Base-by-base conservation (phyloP, 1,140 invertebrate genomes). In the Dufourea novaeangliae region DNA sequence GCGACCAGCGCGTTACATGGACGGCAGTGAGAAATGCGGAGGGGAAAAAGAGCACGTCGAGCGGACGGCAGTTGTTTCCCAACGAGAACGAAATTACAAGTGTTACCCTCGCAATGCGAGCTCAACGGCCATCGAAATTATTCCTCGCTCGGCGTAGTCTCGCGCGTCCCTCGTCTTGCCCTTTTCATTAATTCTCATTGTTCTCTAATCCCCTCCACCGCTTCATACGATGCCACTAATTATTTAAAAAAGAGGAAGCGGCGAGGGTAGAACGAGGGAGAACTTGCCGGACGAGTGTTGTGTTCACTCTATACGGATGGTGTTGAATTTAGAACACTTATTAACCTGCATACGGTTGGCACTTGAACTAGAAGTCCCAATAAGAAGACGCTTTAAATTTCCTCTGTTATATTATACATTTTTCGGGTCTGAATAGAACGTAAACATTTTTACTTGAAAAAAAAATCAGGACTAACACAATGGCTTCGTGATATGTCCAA, bases 51-150 rank as follows among this genome's bases (percentile, higher is more conserved):
- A 59, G 41, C 79, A 75, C 44, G 63, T 57, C 41, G 39, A 12
- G 17, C 68, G 82, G 39, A 34, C 74, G 81, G 68, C 81, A 80
- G 82, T 82, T 84, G 84, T 86, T 86, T 86, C 80, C 71, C 81
- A 73, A 81, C 80, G 75, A 74, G 79, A 86, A 86, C 81, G 75
- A 86, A 86, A 86, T 86, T 86, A 86, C 84, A 77, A 79, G 78
- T 80, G 71, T 80, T 76, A 79, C 77, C 77, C 77, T 66, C 77
- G 77, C 56, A 57, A 73, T 56, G 82, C 29, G 46, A 78, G 75
- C 80, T 82, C 80, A 64, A 83, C 77, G 66, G 69, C 41, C 76
- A 78, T 83, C 82, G 70, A 83, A 83, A 83, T 83, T 80, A 80
- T 83, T 83, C 44, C 63, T 63, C 64, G 75, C 76, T 75, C 62